A percentile compares a stretch with the other conserved stretches of the same genome.
Conservation (phyloP, 2,113 vertebrate genomes). For the Syrrhaptes paradoxus region DNA sequence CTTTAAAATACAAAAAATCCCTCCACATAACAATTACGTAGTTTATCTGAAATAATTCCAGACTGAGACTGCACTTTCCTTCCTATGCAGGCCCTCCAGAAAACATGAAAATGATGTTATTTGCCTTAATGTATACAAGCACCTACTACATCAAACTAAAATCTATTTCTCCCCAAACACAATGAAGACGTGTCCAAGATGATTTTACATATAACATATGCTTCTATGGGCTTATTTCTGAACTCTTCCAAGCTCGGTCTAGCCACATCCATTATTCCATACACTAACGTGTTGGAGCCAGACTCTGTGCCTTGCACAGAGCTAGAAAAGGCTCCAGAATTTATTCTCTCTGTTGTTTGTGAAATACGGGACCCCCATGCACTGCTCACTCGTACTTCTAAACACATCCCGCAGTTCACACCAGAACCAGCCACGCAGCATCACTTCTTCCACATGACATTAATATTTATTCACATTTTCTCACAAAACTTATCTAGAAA, state of each 20-base stretch:
- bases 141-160: background rate
- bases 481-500: background rate
- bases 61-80: background rate
- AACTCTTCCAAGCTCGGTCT: background rate
- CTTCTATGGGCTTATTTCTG: background rate
- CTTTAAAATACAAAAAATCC: background rate
- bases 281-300: background rate
- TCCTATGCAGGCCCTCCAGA: background rate
- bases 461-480: background rate
- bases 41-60: background rate
- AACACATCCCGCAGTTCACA: background rate
- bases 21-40: background rate
- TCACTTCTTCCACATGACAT: background rate
- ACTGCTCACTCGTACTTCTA: background rate
- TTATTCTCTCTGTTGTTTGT: background rate
- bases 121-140: background rate
- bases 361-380: fast-evolving
- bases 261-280: background rate
- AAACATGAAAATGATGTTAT: background rate
- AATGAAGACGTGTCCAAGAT: background rate
- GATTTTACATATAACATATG: background rate
- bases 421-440: fast-evolving
- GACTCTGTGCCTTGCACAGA: background rate
- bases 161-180: background rate
- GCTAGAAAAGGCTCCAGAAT: background rate